Conservation (phyloP, 2,797 vertebrate genomes). For the Emys orbicularis region DNA sequence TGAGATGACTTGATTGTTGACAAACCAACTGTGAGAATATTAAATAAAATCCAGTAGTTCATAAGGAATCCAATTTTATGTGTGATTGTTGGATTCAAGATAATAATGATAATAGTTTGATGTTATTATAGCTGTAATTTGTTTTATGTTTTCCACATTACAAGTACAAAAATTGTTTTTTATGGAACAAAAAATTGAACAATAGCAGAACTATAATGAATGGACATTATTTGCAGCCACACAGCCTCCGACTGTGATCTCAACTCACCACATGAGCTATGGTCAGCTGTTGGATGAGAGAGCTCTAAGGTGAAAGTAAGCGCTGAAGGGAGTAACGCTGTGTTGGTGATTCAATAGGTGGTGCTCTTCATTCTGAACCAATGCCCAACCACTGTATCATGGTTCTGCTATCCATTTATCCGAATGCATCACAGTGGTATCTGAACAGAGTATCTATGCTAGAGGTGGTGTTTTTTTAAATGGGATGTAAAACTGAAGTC, state of each 20-base stretch:
- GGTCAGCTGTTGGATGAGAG: neutral
- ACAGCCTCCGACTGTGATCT: neutral
- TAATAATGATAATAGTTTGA: neutral
- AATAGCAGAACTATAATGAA: neutral
- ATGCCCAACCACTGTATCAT: neutral
- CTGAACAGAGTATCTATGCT: neutral
- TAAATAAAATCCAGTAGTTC: neutral
- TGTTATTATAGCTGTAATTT: neutral
- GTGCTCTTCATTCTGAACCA: neutral
- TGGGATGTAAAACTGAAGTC: neutral
- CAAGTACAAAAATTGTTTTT: neutral
- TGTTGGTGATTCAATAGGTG: neutral
- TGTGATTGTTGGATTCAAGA: neutral
- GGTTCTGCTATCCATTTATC: neutral
- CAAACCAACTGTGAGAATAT: neutral
- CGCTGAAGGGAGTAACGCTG: neutral
- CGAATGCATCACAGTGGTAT: neutral
- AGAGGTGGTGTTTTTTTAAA: neutral
- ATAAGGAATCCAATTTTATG: neutral
- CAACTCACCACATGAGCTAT: neutral
- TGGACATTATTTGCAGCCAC: neutral
- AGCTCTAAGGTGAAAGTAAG: neutral
- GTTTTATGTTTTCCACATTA: neutral
- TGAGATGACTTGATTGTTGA: neutral
- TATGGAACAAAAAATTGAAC: neutral